phyloP scores from a whole-genome alignment of 1,140 invertebrate genomes.

The Eriosoma lanigerum region DNA sequence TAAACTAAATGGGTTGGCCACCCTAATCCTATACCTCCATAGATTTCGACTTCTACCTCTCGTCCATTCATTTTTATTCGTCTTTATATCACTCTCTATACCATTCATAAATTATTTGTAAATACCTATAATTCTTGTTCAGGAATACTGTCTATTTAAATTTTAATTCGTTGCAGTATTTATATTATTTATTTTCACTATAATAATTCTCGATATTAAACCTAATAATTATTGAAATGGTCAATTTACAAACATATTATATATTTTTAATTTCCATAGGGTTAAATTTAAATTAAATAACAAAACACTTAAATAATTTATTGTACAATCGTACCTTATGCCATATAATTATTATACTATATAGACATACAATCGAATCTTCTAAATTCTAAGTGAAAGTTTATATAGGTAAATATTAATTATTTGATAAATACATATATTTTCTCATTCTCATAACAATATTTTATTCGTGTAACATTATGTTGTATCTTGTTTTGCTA shows the following conservation, averaged over 20 bases:
- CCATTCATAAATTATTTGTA: too few species aligned
- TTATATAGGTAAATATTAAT: constrained; percentile 2
- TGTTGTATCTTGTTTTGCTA: constrained; percentile 21
- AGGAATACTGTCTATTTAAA: too few species aligned
- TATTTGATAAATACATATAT: background rate
- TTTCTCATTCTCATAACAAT: background rate
- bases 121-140: too few species aligned
- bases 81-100: too few species aligned
- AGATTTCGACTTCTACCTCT: too few species aligned
- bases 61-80: too few species aligned
- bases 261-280: background rate
- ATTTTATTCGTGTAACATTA: too few species aligned
- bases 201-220: too few species aligned
- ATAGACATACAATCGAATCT: constrained; percentile 25
- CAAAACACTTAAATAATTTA: background rate
- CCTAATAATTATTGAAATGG: background rate
- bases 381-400: constrained; percentile 29
- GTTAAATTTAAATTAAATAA: background rate
- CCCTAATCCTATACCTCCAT: too few species aligned
- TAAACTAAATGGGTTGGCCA: too few species aligned
- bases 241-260: background rate
- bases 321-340: background rate
- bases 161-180: too few species aligned
- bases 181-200: too few species aligned
- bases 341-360: constrained; percentile 8